These are phyloP conservation scores for Tichodroma muraria DNA, from an alignment of 2,113 vertebrate species.

Conservation along the genomic window DNA sequence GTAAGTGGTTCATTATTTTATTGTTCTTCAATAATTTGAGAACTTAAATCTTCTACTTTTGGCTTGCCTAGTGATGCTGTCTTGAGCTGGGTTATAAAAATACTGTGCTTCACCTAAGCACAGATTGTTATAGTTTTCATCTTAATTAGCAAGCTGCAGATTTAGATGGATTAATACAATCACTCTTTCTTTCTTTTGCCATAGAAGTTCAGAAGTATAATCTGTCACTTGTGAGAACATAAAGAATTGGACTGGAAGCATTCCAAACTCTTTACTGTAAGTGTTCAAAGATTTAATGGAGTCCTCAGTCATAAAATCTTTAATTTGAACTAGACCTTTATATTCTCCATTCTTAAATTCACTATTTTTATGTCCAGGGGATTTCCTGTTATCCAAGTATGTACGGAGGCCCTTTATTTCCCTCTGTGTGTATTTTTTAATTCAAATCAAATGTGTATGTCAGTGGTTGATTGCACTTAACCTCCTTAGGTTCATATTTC, in stretches of 20 bases:
- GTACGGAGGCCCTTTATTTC: slow-evolving; percentile 46
- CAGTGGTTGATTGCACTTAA: slow-evolving; percentile 34
- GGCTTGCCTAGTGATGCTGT: background rate
- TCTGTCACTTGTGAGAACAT: slow-evolving; percentile 54
- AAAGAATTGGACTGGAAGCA: slow-evolving; percentile 60
- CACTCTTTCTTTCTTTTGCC: slow-evolving; percentile 42
- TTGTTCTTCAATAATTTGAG: slow-evolving; percentile 4
- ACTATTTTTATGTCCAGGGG: slow-evolving; percentile 57
- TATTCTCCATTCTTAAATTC: slow-evolving; percentile 52
- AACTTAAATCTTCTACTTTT: slow-evolving; percentile 18
- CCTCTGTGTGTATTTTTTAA: slow-evolving; percentile 34
- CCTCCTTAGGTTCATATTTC: slow-evolving; percentile 47
- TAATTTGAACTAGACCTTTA: slow-evolving; percentile 63
- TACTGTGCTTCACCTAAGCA: slow-evolving; percentile 45
- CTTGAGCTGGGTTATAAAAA: slow-evolving; percentile 31
- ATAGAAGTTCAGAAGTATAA: slow-evolving; percentile 54
- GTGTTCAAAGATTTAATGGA: slow-evolving; percentile 72
- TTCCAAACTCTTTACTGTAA: slow-evolving; percentile 68
- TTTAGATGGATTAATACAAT: slow-evolving; percentile 59
- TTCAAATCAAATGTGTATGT: slow-evolving; percentile 45
- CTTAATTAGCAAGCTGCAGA: slow-evolving; percentile 63
- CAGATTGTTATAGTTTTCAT: slow-evolving; percentile 60
- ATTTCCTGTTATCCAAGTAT: slow-evolving; percentile 63
- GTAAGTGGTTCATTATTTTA: slow-evolving; percentile 1
- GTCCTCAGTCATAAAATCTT: slow-evolving; percentile 64